Conservation (phyloP, 1,140 invertebrate species). For the Arctopsyche grandis region DNA sequence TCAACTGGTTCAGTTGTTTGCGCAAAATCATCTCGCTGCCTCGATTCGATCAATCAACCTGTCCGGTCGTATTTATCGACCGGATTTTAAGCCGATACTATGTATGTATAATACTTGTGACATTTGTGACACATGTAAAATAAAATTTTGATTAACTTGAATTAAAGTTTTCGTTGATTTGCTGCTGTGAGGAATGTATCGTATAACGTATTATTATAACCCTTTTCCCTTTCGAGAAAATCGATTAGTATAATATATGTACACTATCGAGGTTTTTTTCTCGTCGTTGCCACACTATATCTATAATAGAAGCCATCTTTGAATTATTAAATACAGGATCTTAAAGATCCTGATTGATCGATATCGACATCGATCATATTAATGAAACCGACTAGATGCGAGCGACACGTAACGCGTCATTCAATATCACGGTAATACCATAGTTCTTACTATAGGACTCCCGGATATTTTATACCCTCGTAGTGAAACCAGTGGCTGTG, state of each 20-base stretch:
- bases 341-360: slow-evolving; percentile 12
- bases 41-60: no score
- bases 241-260: background rate
- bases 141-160: no score
- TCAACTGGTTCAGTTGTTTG: background rate
- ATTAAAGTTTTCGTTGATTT: no score
- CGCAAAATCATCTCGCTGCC: background rate
- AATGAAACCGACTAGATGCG: slow-evolving; percentile 4
- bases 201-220: no score
- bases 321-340: slow-evolving; percentile 1
- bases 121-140: no score
- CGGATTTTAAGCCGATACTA: no score
- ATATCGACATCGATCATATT: slow-evolving; percentile 22
- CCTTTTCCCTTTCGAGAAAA: slow-evolving; percentile 8
- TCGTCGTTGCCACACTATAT: background rate
- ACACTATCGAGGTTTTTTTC: slow-evolving; percentile 5
- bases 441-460: background rate
- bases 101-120: no score
- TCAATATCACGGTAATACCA: background rate
- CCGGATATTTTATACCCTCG: slow-evolving; percentile 27
- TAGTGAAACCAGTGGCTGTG: slow-evolving; percentile 36
- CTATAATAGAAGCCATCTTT: background rate
- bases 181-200: no score
- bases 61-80: no score
- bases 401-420: background rate